Percentiles rank a stretch among this genome's conserved stretches.
phyloP scores from a whole-genome alignment of 2,888 invertebrate species.

The Abrostola tripartita region DNA sequence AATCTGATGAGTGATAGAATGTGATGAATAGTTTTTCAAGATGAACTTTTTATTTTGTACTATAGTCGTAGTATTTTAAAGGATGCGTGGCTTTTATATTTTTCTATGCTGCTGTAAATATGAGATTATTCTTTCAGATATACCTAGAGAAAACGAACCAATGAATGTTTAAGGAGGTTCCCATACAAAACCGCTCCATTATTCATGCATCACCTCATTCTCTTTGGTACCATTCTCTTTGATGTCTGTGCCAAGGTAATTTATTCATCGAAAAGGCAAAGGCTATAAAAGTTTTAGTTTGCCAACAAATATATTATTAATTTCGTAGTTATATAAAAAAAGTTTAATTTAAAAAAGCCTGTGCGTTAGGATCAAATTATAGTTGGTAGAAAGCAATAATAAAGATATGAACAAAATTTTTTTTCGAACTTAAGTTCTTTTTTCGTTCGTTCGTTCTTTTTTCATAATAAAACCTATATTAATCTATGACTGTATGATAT shows the following conservation, averaged over 20 bases:
- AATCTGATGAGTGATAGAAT: conserved; percentile 30
- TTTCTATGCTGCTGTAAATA: conserved; percentile 18
- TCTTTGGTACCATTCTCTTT: conserved; percentile 38
- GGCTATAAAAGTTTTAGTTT: not conserved
- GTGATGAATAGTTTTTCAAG: conserved; percentile 36
- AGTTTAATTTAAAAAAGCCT: too few species aligned
- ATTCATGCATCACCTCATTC: conserved; percentile 31
- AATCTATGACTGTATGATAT: too few species aligned
- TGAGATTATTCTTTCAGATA: conserved; percentile 18
- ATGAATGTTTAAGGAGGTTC: conserved; percentile 29
- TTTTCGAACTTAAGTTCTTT: too few species aligned
- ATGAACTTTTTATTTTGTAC: conserved; percentile 5
- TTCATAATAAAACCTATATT: too few species aligned
- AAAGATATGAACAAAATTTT: too few species aligned
- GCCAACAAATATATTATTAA: not conserved
- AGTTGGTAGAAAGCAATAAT: too few species aligned
- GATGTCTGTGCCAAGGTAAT: conserved; percentile 36
- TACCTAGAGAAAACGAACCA: conserved; percentile 12
- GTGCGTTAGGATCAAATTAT: too few species aligned
- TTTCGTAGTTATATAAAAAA: too few species aligned
- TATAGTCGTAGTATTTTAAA: not conserved
- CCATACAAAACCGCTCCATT: conserved; percentile 33
- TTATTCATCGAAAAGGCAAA: conserved; percentile 1
- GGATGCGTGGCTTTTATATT: conserved; percentile 6
- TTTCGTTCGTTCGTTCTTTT: too few species aligned